These are phyloP conservation scores for Hycleus cichorii DNA, from an alignment of 1,140 invertebrate species.

Conservation along the genomic window DNA sequence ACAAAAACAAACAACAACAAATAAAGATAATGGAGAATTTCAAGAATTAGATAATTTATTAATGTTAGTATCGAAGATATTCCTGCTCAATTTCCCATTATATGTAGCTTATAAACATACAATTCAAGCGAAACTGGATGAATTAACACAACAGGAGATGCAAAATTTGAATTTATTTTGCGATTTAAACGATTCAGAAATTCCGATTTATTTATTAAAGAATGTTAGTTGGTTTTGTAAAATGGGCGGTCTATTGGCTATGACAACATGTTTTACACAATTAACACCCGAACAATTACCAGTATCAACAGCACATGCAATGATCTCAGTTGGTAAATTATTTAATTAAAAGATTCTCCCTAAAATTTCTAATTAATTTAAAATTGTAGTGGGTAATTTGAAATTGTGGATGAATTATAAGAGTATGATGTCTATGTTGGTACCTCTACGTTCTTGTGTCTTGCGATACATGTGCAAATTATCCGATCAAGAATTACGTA, in stretches of 20 bases:
- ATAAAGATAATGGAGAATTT: slow-evolving; percentile 38
- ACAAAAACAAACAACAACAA: slow-evolving; percentile 13
- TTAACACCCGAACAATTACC: slow-evolving; percentile 67
- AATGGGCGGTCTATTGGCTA: slow-evolving; percentile 75
- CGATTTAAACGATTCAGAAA: slow-evolving; percentile 87
- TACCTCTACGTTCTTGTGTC: slow-evolving; percentile 76
- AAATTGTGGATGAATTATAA: slow-evolving; percentile 92
- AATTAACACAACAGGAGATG: slow-evolving; percentile 69
- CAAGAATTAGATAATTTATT: slow-evolving; percentile 72
- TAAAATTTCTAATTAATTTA: not conserved
- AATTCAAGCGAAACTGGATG: slow-evolving; percentile 64
- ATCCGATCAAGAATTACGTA: slow-evolving; percentile 81
- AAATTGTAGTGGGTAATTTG: slow-evolving; percentile 68
- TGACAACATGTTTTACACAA: slow-evolving; percentile 75
- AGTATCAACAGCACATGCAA: slow-evolving; percentile 79
- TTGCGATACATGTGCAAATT: slow-evolving; percentile 90
- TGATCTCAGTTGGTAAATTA: slow-evolving; percentile 62
- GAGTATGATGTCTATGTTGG: slow-evolving; percentile 78
- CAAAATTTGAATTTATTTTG: slow-evolving; percentile 73
- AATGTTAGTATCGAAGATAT: slow-evolving; percentile 72
- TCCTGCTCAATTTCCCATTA: slow-evolving; percentile 81
- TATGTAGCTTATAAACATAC: slow-evolving; percentile 89
- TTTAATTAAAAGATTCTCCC: not conserved
- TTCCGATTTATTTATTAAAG: slow-evolving; percentile 78
- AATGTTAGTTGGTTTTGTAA: slow-evolving; percentile 90